Evolutionary conservation across 2,888 invertebrate species (phyloP).

Genomic region (Drosophila borealis): DNA sequence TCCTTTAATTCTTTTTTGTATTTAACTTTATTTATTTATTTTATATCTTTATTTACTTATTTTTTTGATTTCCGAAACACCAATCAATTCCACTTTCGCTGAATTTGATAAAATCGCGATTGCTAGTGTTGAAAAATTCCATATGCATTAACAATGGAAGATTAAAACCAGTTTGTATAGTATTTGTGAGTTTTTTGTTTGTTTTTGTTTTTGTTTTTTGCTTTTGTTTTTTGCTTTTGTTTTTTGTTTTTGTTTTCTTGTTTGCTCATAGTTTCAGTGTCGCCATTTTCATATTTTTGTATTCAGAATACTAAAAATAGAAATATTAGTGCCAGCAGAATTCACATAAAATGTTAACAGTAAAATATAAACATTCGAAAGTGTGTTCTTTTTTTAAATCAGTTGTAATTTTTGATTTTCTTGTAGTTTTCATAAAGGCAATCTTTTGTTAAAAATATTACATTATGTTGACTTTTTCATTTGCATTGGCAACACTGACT

Average conservation of each 20-base stretch:
- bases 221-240: background rate
- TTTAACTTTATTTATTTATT: slow-evolving; percentile 18
- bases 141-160: slow-evolving; percentile 40
- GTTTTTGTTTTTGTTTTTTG: slow-evolving; percentile 6
- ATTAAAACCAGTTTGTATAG: slow-evolving; percentile 46
- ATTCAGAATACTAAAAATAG: slow-evolving; percentile 24
- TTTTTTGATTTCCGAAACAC: slow-evolving; percentile 60
- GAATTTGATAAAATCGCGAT: slow-evolving; percentile 57
- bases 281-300: slow-evolving; percentile 29
- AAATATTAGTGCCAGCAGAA: slow-evolving; percentile 35
- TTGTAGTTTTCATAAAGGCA: slow-evolving; percentile 47
- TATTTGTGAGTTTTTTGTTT: slow-evolving; percentile 5
- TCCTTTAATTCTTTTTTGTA: slow-evolving; percentile 17
- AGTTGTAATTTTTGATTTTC: slow-evolving; percentile 45
- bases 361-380: slow-evolving; percentile 41
- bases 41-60: slow-evolving; percentile 4
- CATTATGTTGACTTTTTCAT: slow-evolving; percentile 19
- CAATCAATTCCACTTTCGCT: slow-evolving; percentile 57
- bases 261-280: slow-evolving; percentile 39
- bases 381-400: slow-evolving; percentile 38
- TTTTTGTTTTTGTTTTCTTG: background rate
- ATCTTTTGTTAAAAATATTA: slow-evolving; percentile 35
- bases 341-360: slow-evolving; percentile 31
- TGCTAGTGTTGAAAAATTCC: slow-evolving; percentile 54
- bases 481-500: slow-evolving; percentile 39